phyloP scores from a whole-genome alignment of 2,113 vertebrate genomes.

The Oxyruncus cristatus region DNA sequence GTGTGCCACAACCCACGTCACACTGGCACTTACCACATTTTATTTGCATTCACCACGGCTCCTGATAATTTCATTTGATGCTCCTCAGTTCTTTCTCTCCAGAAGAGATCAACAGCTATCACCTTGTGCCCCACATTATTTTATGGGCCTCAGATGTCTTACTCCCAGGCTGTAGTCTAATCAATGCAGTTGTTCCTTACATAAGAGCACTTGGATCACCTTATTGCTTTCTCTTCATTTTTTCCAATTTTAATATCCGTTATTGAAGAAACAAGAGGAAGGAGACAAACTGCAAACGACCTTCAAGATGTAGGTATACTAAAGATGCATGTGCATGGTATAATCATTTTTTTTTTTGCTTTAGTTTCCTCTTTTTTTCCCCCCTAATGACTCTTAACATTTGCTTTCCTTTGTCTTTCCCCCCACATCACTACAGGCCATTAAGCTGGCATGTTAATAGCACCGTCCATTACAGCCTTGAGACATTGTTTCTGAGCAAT shows the following conservation, averaged over 20 bases:
- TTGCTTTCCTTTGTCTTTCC: not conserved
- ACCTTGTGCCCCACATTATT: not conserved
- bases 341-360: not conserved
- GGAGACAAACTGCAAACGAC: not conserved
- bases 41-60: not conserved
- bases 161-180: not conserved
- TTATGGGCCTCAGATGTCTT: not conserved
- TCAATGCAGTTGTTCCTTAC: not conserved
- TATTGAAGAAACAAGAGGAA: not conserved
- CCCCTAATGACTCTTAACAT: not conserved
- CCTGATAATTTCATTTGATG: not conserved
- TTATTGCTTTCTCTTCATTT: not conserved
- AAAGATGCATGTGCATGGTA: not conserved
- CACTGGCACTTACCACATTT: not conserved
- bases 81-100: not conserved
- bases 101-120: not conserved
- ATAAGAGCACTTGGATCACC: not conserved
- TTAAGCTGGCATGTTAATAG: not conserved
- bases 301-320: not conserved
- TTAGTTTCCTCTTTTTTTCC: accelerated
- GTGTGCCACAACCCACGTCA: not conserved
- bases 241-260: not conserved
- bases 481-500: not conserved
- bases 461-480: not conserved
- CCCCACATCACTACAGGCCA: not conserved